Base-by-base conservation (phyloP, 2,113 vertebrate genomes). In the Arothron firmamentum region DNA sequence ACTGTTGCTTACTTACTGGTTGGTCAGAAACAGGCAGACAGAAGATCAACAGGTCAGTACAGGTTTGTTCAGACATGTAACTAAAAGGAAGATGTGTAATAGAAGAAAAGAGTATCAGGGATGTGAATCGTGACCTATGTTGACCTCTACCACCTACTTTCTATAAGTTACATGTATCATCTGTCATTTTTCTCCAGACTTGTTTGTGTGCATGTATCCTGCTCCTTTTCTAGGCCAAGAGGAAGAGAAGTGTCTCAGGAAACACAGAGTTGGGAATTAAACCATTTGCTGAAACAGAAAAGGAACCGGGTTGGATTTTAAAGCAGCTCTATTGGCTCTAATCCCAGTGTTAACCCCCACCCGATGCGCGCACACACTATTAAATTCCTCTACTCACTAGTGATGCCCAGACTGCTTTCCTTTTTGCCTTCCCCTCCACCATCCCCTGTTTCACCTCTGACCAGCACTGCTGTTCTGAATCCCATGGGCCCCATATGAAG, bases 401-500 rank as follows among this genome's bases (percentile, higher is more conserved):
- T 53, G 62, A 74, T 59, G 72, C 75, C 71, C 75, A 75, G 23
- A 31, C 72, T 66, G 49, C 61, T 56, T 63, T 66, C 75, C 34
- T 51, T 20, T 47, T 43, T 58, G 23, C 57, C 56, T 61, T 49
- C 47, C 49, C 45, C 64, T 62, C 70, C 70, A 67, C 67, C 72
- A 56, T 70, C 55, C 48, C 57, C 71, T 50, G 47, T n/a, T 20
- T 59, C 60, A 52, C 42, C 62, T 65, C 60, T 72, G 75, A 83
- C 64, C 82, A 80, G 81, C 74, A 74, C 62, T 5, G 59, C 58
- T 61, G 65, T 62, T 55, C 62, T 61, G 63, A 49, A 61, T 78
- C 84, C 77, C 74, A 75, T 70, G 66, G 67, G 56, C 82, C 65
- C 78, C 62, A n/a, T 67, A 59, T 70, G 72, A 77, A 74, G 52